phyloP scores from a whole-genome alignment of 2,888 invertebrate species.

The Scaptomyza parva region DNA sequence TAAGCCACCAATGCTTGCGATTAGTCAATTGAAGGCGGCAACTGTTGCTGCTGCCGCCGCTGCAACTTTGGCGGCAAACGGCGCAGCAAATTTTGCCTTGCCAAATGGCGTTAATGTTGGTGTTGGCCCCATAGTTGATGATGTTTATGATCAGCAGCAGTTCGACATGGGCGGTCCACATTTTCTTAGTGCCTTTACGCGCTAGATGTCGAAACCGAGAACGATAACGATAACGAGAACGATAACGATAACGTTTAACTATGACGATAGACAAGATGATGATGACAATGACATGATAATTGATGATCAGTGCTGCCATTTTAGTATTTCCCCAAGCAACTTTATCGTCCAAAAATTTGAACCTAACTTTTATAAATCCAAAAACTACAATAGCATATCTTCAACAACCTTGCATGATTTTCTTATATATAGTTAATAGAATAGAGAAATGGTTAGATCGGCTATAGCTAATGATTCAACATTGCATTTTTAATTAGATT shows the following conservation, averaged over 20 bases:
- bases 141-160: slow-evolving; percentile 80
- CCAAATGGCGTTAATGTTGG: slow-evolving; percentile 47
- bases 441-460: neutral
- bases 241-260: neutral
- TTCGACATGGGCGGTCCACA: slow-evolving; percentile 84
- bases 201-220: slow-evolving; percentile 47
- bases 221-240: slow-evolving; percentile 2
- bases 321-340: neutral
- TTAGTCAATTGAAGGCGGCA: slow-evolving; percentile 78
- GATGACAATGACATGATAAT: slow-evolving; percentile 4
- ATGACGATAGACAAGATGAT: slow-evolving; percentile 9
- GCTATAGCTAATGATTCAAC: neutral
- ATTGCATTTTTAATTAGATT: neutral
- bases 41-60: slow-evolving; percentile 56
- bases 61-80: slow-evolving; percentile 50
- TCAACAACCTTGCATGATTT: neutral
- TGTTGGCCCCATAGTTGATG: slow-evolving; percentile 61
- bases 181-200: slow-evolving; percentile 84
- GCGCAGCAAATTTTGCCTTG: slow-evolving; percentile 44
- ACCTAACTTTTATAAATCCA: neutral
- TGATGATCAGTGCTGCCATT: neutral
- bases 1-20: slow-evolving; percentile 82
- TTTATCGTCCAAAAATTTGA: neutral
- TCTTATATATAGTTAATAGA: neutral
- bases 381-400: neutral